Conservation (phyloP, 2,888 invertebrate species). For the Pediacus dermestoides region DNA sequence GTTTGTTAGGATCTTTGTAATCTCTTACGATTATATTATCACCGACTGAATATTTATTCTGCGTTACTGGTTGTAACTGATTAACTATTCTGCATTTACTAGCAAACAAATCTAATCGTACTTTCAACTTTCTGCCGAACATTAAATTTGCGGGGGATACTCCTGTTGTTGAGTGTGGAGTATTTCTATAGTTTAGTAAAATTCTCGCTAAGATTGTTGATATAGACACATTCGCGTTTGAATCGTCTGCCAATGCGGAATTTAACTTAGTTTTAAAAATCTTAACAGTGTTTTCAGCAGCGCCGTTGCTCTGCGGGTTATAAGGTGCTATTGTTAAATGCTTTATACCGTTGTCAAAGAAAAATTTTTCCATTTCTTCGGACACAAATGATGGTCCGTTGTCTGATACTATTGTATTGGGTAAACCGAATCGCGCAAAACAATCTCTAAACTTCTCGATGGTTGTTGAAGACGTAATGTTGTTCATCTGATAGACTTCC, state of each 20-base stretch:
- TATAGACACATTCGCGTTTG: neutral
- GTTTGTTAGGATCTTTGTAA: no score
- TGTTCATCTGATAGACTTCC: conserved; percentile 6
- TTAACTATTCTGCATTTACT: no score
- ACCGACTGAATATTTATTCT: no score
- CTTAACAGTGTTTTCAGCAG: conserved; percentile 8
- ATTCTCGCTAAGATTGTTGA: conserved; percentile 4
- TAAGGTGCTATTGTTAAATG: conserved; percentile 10
- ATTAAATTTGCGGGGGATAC: conserved; percentile 4
- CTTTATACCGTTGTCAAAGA: conserved; percentile 8
- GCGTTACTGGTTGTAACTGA: no score
- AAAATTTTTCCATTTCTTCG: conserved; percentile 9
- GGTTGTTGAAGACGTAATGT: conserved; percentile 6
- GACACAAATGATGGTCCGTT: conserved; percentile 8
- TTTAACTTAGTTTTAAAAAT: conserved; percentile 9
- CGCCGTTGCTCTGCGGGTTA: conserved; percentile 10
- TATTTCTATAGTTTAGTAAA: conserved; percentile 6
- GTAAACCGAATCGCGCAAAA: conserved; percentile 11
- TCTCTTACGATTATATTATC: no score
- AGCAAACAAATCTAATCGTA: conserved; percentile 4
- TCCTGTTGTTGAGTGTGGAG: conserved; percentile 9
- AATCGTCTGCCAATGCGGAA: conserved; percentile 3
- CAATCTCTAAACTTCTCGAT: conserved; percentile 6
- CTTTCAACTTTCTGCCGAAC: conserved; percentile 3
- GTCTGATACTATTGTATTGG: conserved; percentile 10